These are phyloP conservation scores for Plodia interpunctella DNA, from an alignment of 1,140 invertebrate species.

Conservation along the genomic window DNA sequence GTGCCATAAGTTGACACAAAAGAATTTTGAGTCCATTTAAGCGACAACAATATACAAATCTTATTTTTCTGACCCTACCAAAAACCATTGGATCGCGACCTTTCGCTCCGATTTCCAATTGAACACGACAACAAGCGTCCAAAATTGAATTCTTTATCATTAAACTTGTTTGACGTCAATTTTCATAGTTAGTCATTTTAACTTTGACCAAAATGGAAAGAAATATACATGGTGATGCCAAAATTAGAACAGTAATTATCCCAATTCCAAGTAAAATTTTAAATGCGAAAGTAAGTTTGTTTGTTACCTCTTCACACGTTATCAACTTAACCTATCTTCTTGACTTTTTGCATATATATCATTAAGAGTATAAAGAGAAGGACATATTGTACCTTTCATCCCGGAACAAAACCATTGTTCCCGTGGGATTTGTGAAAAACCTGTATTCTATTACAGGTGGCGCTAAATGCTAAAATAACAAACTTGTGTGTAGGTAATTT, in stretches of 20 bases:
- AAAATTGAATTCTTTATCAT: slow-evolving; percentile 27
- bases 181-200: background rate
- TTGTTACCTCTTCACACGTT: no score
- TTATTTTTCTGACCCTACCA: background rate
- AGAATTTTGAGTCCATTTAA: no score
- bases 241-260: no score
- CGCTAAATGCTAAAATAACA: no score
- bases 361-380: background rate
- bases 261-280: no score
- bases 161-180: slow-evolving; percentile 9
- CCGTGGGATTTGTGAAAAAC: background rate
- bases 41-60: background rate
- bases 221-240: no score
- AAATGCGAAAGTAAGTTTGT: no score
- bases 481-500: no score
- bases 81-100: background rate
- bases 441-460: no score
- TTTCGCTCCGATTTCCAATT: slow-evolving; percentile 17
- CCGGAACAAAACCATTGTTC: background rate
- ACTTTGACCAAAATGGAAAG: no score
- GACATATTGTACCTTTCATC: background rate
- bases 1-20: no score
- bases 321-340: background rate
- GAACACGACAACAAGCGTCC: slow-evolving; percentile 12
- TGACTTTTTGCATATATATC: background rate